These are phyloP conservation scores for Erpetoichthys calabaricus DNA, from an alignment of 2,797 vertebrate genomes.

Conservation along the genomic window DNA sequence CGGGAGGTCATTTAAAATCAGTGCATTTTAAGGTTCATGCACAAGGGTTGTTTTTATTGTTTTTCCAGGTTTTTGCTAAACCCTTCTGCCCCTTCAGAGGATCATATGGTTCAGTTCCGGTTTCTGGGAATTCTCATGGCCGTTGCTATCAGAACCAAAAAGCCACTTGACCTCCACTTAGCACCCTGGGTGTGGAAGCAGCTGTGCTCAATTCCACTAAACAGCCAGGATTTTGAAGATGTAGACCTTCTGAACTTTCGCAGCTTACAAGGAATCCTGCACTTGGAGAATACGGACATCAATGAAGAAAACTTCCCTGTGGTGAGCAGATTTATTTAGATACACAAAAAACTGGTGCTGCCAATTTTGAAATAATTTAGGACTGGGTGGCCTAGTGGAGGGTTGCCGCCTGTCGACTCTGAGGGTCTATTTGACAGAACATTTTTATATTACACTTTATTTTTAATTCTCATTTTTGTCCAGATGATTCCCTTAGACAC, in stretches of 20 bases:
- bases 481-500: slow-evolving; percentile 69
- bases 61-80: slow-evolving; percentile 53
- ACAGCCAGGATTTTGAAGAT: slow-evolving; percentile 50
- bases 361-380: neutral
- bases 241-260: slow-evolving; percentile 64
- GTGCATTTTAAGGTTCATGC: too few species aligned
- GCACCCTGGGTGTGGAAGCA: slow-evolving; percentile 68
- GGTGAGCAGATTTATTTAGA: slow-evolving; percentile 29
- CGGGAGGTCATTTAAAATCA: too few species aligned
- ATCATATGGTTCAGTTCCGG: slow-evolving; percentile 56
- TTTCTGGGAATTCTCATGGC: slow-evolving; percentile 64
- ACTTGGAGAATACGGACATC: slow-evolving; percentile 59
- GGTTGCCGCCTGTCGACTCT: neutral
- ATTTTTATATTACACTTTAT: too few species aligned
- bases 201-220: slow-evolving; percentile 56
- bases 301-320: slow-evolving; percentile 63
- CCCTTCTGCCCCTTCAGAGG: slow-evolving; percentile 43
- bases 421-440: too few species aligned
- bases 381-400: neutral
- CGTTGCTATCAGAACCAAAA: slow-evolving; percentile 61
- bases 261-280: slow-evolving; percentile 58
- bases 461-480: neutral
- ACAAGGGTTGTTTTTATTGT: too few species aligned
- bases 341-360: neutral
- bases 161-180: slow-evolving; percentile 59